Evolutionary conservation across 2,113 vertebrate genomes (phyloP), one percentile per base, ranked within the genome.

Genomic region (Pedetes capensis): DNA sequence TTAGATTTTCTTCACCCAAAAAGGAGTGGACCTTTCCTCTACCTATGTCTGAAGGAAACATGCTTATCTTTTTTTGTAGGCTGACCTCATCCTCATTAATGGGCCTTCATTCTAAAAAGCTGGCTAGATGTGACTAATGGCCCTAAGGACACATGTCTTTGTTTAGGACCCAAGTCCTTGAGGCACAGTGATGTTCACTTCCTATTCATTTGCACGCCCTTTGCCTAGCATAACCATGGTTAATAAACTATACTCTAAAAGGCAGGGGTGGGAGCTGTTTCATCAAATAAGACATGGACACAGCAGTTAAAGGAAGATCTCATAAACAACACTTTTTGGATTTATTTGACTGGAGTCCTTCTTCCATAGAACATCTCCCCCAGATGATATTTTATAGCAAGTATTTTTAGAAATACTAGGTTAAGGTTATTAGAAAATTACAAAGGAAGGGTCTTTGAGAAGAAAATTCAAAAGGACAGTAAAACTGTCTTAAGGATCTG

Each of bases 1-100:
- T 64, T 49, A 87, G 37, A 39, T 42, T 68, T 87, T 72, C 91
- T 53, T 96, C 44, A 49, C 64, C 95, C 75, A 76, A 85, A 47
- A 44, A 49, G 44, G 74, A 64, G 47, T 76, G 87, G 34, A 93
- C 78, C 96, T 83, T 93, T 72, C 93, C 53, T 78, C 63, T 61
- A 81, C 55, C 69, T 23, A 0, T 16, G 16, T 71, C 47, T 25
- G 42, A 42, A 61, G 79, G 57, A 69, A 76, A 78, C 4, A 1
- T 18, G 27, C 25, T 27, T 57, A 25, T 64, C 25, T 44, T 93
- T 79, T 55, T 39, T 27, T 68, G 11, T 18, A 34, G 49, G 22
- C 59, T 29, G 64, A 68, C 64, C 42, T 69, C 49, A 42, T 89
- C 66, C 39, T 83, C 2, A 1, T 69, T 44, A 79, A 81, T 49